Base-by-base conservation (phyloP, 1,140 invertebrate genomes). In the Akabosia matsudoensis region DNA sequence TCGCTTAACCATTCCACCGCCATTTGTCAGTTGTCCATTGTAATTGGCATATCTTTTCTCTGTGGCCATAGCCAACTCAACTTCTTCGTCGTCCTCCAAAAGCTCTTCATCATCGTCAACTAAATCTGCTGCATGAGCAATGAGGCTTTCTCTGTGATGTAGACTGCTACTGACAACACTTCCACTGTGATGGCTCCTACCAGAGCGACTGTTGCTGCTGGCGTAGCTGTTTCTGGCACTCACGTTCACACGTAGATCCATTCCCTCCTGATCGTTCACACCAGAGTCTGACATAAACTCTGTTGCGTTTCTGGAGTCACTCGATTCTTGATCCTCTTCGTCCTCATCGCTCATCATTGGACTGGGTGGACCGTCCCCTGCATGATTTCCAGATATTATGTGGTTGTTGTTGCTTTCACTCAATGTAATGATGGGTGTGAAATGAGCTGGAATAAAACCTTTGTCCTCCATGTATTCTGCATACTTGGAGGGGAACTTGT, bases 331-430 rank as follows among this genome's bases (percentile, higher is more conserved):
- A 33, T 80, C 79, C 70, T 78, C 74, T n/a, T 75, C 67, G n/a
- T 78, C 74, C 26, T 33, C 31, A 30, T 61, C 45, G 18, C 28
- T 67, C 34, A 74, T 73, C 28, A 79, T 74, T 1, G 77, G 80
- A 73, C 52, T 75, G 16, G 76, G 79, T 18, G 79, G 79, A 13
- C 52, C 73, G 33, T 73, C 73, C 18, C 70, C 70, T 24, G 31
- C 4, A 22, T 72, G 70, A 74, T 74, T 77, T 33, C 64, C 73
- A 30, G 72, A 61, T 70, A 61, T 73, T 67, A 78, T 78, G 67
- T 78, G 76, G 73, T 77, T 74, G 45, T 77, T 75, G 70, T 72
- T 75, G 73, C 75, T 80, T 75, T 80, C 76, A 73, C 76, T 79
- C 33, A 80, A 33, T 18, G 76, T 80, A 22, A 80, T 78, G 34